phyloP scores from a whole-genome alignment of 2,888 invertebrate genomes.

The Mesodorylaimus sp. region DNA sequence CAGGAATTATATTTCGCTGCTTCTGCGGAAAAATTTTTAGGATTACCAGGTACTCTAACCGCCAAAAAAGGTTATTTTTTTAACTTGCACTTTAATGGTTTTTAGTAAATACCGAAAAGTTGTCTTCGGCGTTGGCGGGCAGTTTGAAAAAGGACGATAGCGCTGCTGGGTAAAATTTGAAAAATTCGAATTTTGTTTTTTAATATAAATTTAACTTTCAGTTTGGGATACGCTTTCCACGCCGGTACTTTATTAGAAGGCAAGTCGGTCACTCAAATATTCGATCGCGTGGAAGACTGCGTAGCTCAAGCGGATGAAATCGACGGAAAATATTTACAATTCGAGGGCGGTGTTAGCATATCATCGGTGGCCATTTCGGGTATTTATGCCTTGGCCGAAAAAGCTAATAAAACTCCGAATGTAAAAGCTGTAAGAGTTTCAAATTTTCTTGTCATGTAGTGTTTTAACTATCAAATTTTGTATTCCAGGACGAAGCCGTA shows the following conservation, averaged over 20 bases:
- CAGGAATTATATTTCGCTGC: conserved; percentile 56
- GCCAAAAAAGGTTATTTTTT: too few species aligned
- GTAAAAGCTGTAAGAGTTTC: conserved; percentile 38
- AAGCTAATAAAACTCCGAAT: conserved; percentile 48
- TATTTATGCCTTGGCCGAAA: conserved; percentile 44
- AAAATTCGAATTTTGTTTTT: not conserved
- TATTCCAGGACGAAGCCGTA: conserved; percentile 49
- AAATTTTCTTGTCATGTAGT: not conserved
- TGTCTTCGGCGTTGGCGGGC: conserved; percentile 52
- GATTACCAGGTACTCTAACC: conserved; percentile 42
- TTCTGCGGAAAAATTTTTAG: conserved; percentile 48
- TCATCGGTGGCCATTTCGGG: conserved; percentile 45
- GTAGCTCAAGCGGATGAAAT: conserved; percentile 86
- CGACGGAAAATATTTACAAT: conserved; percentile 51
- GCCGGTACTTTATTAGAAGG: conserved; percentile 55
- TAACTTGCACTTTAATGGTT: conserved; percentile 1
- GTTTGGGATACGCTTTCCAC: conserved; percentile 63
- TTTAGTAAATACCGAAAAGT: conserved; percentile 44
- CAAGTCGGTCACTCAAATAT: conserved; percentile 28
- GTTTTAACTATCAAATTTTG: not conserved
- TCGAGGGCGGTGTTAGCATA: conserved; percentile 14
- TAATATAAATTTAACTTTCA: conserved; percentile 30
- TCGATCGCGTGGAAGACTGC: conserved; percentile 69
- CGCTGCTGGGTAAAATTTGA: conserved; percentile 43
- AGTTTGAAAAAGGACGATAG: conserved; percentile 67